phyloP scores from a whole-genome alignment of 2,888 invertebrate species.

The Harpalus rufipes region DNA sequence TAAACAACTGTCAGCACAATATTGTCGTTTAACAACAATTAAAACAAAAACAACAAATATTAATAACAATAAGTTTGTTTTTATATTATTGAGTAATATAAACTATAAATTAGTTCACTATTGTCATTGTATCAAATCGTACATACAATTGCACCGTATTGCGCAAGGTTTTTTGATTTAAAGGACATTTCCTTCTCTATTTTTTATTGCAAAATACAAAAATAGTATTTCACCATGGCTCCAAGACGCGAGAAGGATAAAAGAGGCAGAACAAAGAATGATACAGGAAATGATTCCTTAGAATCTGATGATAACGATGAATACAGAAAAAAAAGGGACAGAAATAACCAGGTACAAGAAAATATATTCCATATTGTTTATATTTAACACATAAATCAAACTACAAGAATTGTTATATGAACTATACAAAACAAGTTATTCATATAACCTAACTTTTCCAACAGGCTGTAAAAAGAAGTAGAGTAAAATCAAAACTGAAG shows the following conservation, averaged over 20 bases:
- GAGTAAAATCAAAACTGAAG: slow-evolving; percentile 87
- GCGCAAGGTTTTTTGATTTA: slow-evolving; percentile 60
- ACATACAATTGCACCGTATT: slow-evolving; percentile 44
- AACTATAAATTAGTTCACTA: slow-evolving; percentile 27
- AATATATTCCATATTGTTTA: not conserved
- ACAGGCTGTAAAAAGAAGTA: slow-evolving; percentile 90
- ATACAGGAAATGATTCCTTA: slow-evolving; percentile 81
- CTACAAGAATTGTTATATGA: not conserved
- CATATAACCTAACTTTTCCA: slow-evolving; percentile 68
- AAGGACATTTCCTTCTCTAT: slow-evolving; percentile 55
- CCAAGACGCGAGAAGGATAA: slow-evolving; percentile 68
- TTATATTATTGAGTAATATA: slow-evolving; percentile 19
- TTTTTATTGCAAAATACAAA: slow-evolving; percentile 21
- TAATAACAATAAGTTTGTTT: slow-evolving; percentile 42
- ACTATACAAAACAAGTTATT: not conserved
- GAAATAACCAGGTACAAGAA: slow-evolving; percentile 85
- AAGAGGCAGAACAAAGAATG: slow-evolving; percentile 73
- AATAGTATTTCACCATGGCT: slow-evolving; percentile 57
- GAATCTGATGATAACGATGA: slow-evolving; percentile 84
- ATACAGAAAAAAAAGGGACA: slow-evolving; percentile 86
- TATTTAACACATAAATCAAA: not conserved
- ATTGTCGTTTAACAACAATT: slow-evolving; percentile 1
- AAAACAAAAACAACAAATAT: slow-evolving; percentile 31
- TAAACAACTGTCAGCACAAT: slow-evolving; percentile 61
- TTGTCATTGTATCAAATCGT: not conserved